These are phyloP conservation scores for Asobara japonica DNA, from an alignment of 1,140 invertebrate species.

Conservation along the genomic window DNA sequence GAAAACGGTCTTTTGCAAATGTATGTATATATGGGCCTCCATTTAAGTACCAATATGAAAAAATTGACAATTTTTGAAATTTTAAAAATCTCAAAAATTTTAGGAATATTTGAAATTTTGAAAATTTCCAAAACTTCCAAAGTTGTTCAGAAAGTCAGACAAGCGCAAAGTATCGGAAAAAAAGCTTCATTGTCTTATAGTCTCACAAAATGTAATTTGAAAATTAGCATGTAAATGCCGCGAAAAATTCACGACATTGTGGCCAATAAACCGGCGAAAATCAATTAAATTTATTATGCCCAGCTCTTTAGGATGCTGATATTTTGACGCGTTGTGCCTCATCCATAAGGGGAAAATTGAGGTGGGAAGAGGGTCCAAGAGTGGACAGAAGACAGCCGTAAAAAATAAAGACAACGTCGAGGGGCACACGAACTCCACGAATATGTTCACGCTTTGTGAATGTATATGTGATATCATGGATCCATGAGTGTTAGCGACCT, in stretches of 20 bases:
- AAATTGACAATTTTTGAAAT: too few relatives aligned
- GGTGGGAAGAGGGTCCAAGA: not conserved
- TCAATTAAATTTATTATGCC: slow-evolving; percentile 5
- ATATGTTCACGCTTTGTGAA: slow-evolving; percentile 14
- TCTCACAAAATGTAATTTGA: not conserved
- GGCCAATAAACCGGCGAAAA: not conserved
- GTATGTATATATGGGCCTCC: too few relatives aligned
- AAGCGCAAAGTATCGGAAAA: too few relatives aligned
- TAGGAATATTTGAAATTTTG: too few relatives aligned
- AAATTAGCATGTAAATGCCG: not conserved
- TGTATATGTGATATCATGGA: slow-evolving; percentile 9
- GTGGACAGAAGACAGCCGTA: slow-evolving; percentile 3
- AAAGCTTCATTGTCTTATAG: not conserved
- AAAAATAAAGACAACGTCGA: slow-evolving; percentile 17
- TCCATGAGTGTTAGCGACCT: slow-evolving; percentile 50
- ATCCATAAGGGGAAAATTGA: slow-evolving; percentile 13
- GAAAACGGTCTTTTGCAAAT: too few relatives aligned
- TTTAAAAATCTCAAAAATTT: too few relatives aligned
- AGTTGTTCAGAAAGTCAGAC: too few relatives aligned
- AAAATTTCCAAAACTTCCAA: too few relatives aligned
- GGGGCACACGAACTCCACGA: slow-evolving; percentile 22
- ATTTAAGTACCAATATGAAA: too few relatives aligned
- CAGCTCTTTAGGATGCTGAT: not conserved
- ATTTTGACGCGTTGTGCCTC: not conserved
- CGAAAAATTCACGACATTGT: not conserved